Base-by-base conservation (phyloP, 2,888 invertebrate genomes). In the Eupithecia dodoneata region DNA sequence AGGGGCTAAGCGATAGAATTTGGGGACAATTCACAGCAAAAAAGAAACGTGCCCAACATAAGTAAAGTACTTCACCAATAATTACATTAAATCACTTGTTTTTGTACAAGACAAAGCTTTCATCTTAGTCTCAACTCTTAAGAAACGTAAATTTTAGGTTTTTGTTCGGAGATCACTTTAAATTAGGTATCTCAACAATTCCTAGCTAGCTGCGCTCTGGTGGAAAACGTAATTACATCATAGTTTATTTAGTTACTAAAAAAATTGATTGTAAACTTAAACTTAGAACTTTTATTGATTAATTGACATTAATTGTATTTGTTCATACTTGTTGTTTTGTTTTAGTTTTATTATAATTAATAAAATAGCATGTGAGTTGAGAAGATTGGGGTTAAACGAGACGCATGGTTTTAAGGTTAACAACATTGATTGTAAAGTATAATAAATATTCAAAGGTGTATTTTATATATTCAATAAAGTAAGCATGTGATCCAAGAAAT, bases 331-430 rank as follows among this genome's bases (percentile, higher is more conserved):
- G 63, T 59, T 18, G 9, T 59, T 59, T n/a, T n/a, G 30, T 59
- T 59, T 18, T n/a, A 55, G n/a, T 30, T 18, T 30, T 12, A 12
- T 30, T 63, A 59, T 6, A 41, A 66, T 5, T 13, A 42, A 15
- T 15, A 41, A 3, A 66, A 66, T 66, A 15, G 69, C 69, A 69
- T 69, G 69, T 9, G 44, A 44, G 13, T 66, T 69, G 45, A 45
- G 18, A 18, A 69, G n/a, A 9, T 67, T 0, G 15, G 67, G 69
- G 69, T 69, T 44, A 69, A 69, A 45, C 45, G 5, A 42, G 13
- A n/a, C n/a, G 69, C 69, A 69, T 69, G 69, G 44, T n/a, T 42
- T 42, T 42, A 42, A 10, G 1, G 45, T 67, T 69, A 44, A 45
- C n/a, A 45, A 42, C 15, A 42, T 0, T 1, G 13, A 66, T 66